phyloP scores from a whole-genome alignment of 2,113 vertebrate genomes.

The Datnioides undecimradiatus region DNA sequence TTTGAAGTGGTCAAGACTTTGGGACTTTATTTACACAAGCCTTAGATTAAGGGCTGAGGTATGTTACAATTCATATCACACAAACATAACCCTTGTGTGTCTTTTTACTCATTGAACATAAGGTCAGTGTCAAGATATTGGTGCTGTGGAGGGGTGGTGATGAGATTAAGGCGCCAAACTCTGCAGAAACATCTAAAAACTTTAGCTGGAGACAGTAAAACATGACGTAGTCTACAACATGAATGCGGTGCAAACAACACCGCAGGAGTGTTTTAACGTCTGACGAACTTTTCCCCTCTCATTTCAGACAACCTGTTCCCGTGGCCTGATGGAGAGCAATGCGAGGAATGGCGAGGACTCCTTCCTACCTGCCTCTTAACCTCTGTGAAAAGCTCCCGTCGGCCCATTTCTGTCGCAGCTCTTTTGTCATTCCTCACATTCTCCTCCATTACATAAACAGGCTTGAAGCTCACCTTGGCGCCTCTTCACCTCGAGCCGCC shows the following conservation, averaged over 20 bases:
- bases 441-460: constrained; percentile 60
- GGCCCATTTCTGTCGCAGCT: constrained; percentile 3
- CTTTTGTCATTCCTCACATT: constrained; percentile 78
- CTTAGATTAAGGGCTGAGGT: constrained; percentile 37
- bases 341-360: constrained; percentile 23
- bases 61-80: constrained; percentile 44
- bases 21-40: constrained; percentile 49
- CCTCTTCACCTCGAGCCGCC: constrained; percentile 51
- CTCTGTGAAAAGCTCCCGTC: not conserved
- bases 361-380: constrained; percentile 40
- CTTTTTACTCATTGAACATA: constrained; percentile 26
- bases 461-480: constrained; percentile 52
- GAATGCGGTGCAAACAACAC: not conserved
- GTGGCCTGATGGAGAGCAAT: constrained; percentile 18
- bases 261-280: not conserved
- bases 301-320: constrained; percentile 29
- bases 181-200: not conserved
- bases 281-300: not conserved
- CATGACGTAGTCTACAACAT: not conserved
- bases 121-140: constrained; percentile 43
- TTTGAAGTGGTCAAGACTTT: constrained; percentile 48
- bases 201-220: not conserved
- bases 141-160: not conserved
- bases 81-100: constrained; percentile 30
- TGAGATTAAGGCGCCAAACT: constrained; percentile 15